A percentile compares a stretch with the other conserved stretches of the same genome.
These are phyloP conservation scores for Nomada ruficornis DNA, from an alignment of 2,888 invertebrate genomes.

Conservation along the genomic window DNA sequence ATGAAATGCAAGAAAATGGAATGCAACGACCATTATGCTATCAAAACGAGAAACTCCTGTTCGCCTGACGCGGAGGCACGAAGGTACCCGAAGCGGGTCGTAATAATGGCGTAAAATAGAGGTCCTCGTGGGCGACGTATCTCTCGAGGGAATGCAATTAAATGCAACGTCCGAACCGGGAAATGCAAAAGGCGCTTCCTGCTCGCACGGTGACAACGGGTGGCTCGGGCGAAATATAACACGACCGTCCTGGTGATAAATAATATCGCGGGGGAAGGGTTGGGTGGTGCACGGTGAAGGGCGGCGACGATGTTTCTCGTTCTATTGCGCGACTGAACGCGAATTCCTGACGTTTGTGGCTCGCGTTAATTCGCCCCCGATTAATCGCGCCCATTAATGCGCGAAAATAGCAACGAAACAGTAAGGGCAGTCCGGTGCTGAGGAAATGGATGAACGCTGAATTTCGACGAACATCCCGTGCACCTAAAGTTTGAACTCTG, in stretches of 20 bases:
- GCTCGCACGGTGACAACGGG: slow-evolving; percentile 35
- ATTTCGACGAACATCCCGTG: not conserved
- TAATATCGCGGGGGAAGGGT: slow-evolving; percentile 50
- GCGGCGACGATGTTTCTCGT: slow-evolving; percentile 44
- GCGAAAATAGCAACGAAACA: slow-evolving; percentile 32
- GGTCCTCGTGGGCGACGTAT: slow-evolving; percentile 40
- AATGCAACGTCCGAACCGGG: slow-evolving; percentile 65
- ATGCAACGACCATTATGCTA: slow-evolving; percentile 36
- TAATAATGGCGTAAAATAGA: slow-evolving; percentile 60
- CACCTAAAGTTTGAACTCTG: not conserved
- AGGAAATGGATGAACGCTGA: not conserved
- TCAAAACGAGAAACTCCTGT: slow-evolving; percentile 59
- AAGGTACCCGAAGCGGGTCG: slow-evolving; percentile 13
- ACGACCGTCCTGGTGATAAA: slow-evolving; percentile 40
- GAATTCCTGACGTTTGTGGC: slow-evolving; percentile 68
- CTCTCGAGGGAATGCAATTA: slow-evolving; percentile 71
- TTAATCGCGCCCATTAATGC: slow-evolving; percentile 78
- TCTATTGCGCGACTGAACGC: slow-evolving; percentile 42
- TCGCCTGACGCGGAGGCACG: slow-evolving; percentile 6
- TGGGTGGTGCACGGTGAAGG: slow-evolving; percentile 6
- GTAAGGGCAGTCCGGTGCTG: slow-evolving; percentile 30
- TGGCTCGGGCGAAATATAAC: slow-evolving; percentile 56
- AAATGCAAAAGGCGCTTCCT: slow-evolving; percentile 61
- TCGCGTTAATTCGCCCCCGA: slow-evolving; percentile 73
- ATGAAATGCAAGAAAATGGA: not conserved